These are phyloP conservation scores for Cyphomyrmex costatus DNA, from an alignment of 1,140 invertebrate genomes.

Conservation along the genomic window DNA sequence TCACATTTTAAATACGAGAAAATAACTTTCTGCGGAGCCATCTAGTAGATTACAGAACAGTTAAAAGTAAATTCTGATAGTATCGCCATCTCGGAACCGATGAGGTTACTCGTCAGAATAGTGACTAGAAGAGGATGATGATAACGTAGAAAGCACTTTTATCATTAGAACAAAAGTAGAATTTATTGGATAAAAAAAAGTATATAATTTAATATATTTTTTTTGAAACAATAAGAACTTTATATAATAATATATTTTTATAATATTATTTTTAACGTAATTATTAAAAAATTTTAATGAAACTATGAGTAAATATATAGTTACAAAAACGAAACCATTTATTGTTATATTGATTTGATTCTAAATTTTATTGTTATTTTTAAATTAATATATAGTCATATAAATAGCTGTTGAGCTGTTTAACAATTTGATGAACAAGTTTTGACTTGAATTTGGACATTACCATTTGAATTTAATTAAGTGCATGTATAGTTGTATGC, in stretches of 20 bases:
- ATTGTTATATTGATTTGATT: too few species aligned
- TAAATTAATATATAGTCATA: too few species aligned
- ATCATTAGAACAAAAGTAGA: neutral
- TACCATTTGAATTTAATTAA: too few species aligned
- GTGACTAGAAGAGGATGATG: too few species aligned
- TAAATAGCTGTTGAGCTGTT: too few species aligned
- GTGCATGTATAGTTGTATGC: too few species aligned
- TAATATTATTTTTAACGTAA: neutral
- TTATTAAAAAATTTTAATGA: slow-evolving; percentile 1
- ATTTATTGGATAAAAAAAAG: neutral
- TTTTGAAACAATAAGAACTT: too few species aligned
- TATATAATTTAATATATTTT: neutral
- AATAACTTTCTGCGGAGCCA: neutral
- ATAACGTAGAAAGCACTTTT: neutral
- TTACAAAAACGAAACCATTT: too few species aligned
- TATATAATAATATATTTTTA: too few species aligned
- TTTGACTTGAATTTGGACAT: too few species aligned
- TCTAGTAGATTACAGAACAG: slow-evolving; percentile 6
- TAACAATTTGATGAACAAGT: too few species aligned
- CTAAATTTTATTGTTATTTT: slow-evolving; percentile 8
- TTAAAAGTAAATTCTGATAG: neutral
- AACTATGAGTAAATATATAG: neutral
- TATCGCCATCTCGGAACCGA: neutral
- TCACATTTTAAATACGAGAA: slow-evolving; percentile 12
- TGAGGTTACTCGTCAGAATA: neutral